Evolutionary conservation across 2,113 vertebrate genomes (phyloP), one percentile per base, ranked within the genome.

Genomic region (Boleophthalmus pectinirostris): DNA sequence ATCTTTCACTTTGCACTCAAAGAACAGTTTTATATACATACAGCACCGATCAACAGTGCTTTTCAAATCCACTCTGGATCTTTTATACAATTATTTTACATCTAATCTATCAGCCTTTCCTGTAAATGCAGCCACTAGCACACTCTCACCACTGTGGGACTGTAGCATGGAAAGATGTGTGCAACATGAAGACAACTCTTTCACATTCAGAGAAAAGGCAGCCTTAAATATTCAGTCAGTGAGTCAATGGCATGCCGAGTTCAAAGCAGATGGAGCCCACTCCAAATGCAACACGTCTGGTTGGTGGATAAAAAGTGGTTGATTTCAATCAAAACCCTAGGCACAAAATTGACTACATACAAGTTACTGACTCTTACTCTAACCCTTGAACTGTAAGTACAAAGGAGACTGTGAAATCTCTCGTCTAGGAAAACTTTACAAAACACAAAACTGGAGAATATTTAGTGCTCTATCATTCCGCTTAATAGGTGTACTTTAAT

Each of bases 151-250:
- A 33, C 80, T 72, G 81, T 84, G 85, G 70, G 81, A 70, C 74
- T 77, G 70, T 83, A 91, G 92, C 86, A 88, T 90, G 93, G 95
- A 95, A 95, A 95, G 94, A 96, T 95, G 94, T 95, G 95, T 94
- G 90, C 93, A 93, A 95, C 95, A 94, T 96, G 95, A 97, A 97
- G 96, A 97, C 96, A 96, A 97, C 94, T 97, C 95, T 92, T 91
- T 96, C 95, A 97, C 96, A 98, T 96, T 98, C 97, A 96, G 94
- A 95, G 95, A 90, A 96, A 96, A 97, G 96, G 96, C 92, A 93
- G 93, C 96, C 94, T 95, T 95, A 91, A 95, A 94, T 94, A 89
- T 81, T 92, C 58, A 61, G 95, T 95, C 93, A 94, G 94, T 94
- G 96, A 95, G 95, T 96, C 94, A 94, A 96, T 93, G 95, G 95